Evolutionary conservation across 2,888 invertebrate species (phyloP).

Genomic region (Ennomos erosarius): DNA sequence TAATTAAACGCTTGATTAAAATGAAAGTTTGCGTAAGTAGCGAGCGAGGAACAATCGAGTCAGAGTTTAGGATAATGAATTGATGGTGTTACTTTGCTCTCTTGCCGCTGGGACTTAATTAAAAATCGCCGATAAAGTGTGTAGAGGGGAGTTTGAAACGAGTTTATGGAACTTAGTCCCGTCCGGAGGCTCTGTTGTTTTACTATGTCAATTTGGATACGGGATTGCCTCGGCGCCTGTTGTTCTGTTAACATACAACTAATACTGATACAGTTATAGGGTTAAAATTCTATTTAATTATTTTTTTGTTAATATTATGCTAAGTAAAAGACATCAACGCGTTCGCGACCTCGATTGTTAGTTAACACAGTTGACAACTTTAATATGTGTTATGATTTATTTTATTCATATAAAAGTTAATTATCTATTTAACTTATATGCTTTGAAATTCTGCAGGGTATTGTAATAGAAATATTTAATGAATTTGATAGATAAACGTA

Average conservation of each 20-base stretch:
- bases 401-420: background rate
- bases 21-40: constrained; percentile 86
- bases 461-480: too few relatives aligned
- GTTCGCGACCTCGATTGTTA: constrained; percentile 1
- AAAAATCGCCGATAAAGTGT: constrained; percentile 85
- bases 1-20: constrained; percentile 86
- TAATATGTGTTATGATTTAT: too few relatives aligned
- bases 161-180: constrained; percentile 82
- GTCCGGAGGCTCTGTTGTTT: constrained; percentile 80
- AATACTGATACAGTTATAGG: background rate
- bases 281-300: background rate
- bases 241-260: constrained; percentile 11
- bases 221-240: constrained; percentile 65
- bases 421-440: too few relatives aligned
- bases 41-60: constrained; percentile 84
- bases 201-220: constrained; percentile 84
- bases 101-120: constrained; percentile 83
- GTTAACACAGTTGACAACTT: too few relatives aligned
- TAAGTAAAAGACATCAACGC: constrained; percentile 35
- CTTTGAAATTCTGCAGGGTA: too few relatives aligned
- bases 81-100: constrained; percentile 84
- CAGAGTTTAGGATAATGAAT: constrained; percentile 85
- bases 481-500: too few relatives aligned
- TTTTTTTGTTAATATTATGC: background rate
- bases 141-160: constrained; percentile 81